Evolutionary conservation across 2,113 vertebrate species (phyloP), one percentile per base, ranked within the genome.

Genomic region (Salvelinus sp.): DNA sequence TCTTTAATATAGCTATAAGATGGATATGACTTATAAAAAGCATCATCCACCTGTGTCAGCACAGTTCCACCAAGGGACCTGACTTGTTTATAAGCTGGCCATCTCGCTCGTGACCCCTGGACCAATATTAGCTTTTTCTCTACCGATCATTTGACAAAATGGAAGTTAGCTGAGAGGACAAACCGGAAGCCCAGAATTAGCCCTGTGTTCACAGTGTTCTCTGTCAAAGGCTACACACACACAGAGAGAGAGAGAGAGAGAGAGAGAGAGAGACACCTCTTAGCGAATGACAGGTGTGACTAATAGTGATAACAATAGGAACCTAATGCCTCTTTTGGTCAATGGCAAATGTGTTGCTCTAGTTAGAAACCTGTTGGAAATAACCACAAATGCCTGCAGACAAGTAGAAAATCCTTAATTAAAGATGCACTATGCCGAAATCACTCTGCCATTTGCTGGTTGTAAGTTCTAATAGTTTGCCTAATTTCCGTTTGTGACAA

Each of bases 311-410:
- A 38, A 38, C 38, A 38, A 38, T 38, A 38, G 38, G 38, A 38
- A 38, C 38, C 2, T 7, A 38, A 38, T 38, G 9, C 38, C 7
- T 50, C 48, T 38, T 38, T 50, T 50, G 48, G 48, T 50, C 48
- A 50, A 16, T 50, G 48, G 48, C 48, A 13, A 50, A 50, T 50
- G 48, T 50, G 10, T 50, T 50, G 48, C 70, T 25, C 73, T 76
- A 84, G 81, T 85, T 14, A 87, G 74, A 77, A 76, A 74, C 6
- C 69, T 16, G 38, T 80, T 50, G 48, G 48, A 50, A 71, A 80
- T 78, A 85, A 71, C 44, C 57, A 10, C 14, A 72, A n/a, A 71
- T 20, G 54, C 60, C 64, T 78, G 64, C 25, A 47, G n/a, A 22
- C 3, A 0, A 16, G 48, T 16, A 50, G 48, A 50, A 47, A 38